A percentile compares a stretch with the other conserved stretches of the same genome.
phyloP scores from a whole-genome alignment of 2,888 invertebrate genomes.

The Eumacrocentrus americanus region DNA sequence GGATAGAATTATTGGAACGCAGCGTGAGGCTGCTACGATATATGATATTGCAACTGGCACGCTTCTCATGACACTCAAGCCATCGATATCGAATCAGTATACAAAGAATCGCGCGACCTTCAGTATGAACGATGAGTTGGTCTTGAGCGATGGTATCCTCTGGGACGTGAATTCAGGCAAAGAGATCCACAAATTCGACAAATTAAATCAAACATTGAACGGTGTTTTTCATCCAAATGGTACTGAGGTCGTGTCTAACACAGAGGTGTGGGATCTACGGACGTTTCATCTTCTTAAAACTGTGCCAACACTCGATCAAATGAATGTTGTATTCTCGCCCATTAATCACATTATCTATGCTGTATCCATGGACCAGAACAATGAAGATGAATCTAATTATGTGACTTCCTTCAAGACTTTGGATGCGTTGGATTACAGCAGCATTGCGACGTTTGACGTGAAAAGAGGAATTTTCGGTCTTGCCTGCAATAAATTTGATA shows the following conservation, averaged over 20 bases:
- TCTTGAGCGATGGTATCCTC: constrained; percentile 90
- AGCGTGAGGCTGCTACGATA: constrained; percentile 80
- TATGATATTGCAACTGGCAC: constrained; percentile 87
- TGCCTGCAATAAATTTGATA: constrained; percentile 81
- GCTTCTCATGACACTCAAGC: constrained; percentile 75
- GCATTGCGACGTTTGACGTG: constrained; percentile 93
- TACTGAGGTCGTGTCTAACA: constrained; percentile 94
- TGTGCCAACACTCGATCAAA: constrained; percentile 91
- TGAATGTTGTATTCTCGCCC: constrained; percentile 87
- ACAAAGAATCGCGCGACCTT: constrained; percentile 93
- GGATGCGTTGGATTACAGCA: constrained; percentile 92
- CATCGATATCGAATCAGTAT: constrained; percentile 89
- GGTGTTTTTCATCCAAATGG: constrained; percentile 97
- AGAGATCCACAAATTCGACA: constrained; percentile 96
- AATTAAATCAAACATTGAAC: constrained; percentile 91
- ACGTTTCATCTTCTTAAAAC: constrained; percentile 94
- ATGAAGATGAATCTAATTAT: constrained; percentile 76
- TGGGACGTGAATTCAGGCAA: constrained; percentile 90
- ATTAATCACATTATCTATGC: constrained; percentile 89
- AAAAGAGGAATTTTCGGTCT: constrained; percentile 88
- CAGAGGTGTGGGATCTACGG: constrained; percentile 97
- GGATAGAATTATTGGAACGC: constrained; percentile 89
- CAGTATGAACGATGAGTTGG: constrained; percentile 90
- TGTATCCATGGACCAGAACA: constrained; percentile 76
- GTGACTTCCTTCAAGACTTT: constrained; percentile 94